Percentiles rank a stretch among this genome's conserved stretches.
phyloP scores from a whole-genome alignment of 1,140 invertebrate species.

The Drosophila ironensis region DNA sequence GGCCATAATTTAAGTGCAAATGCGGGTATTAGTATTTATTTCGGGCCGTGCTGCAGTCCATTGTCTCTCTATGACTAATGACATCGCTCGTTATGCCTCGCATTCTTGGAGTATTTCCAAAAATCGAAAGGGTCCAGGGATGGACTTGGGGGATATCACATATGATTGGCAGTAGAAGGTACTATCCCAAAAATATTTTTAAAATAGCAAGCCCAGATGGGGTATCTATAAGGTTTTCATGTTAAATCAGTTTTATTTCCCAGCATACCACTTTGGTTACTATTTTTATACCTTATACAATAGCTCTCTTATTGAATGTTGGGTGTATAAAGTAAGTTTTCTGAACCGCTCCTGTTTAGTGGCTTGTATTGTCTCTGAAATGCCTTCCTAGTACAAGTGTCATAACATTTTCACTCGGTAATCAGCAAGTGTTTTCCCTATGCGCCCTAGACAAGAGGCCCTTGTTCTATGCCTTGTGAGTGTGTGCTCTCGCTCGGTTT shows the following conservation, averaged over 20 bases:
- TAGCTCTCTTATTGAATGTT: background rate
- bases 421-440: slow-evolving; percentile 41
- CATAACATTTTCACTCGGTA: slow-evolving; percentile 70
- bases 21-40: slow-evolving; percentile 50
- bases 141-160: too few relatives aligned
- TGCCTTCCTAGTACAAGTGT: slow-evolving; percentile 61
- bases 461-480: too few relatives aligned
- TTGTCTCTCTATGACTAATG: slow-evolving; percentile 77
- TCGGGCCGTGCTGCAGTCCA: slow-evolving; percentile 45
- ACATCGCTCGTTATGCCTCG: slow-evolving; percentile 77
- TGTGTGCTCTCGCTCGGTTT: background rate
- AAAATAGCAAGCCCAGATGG: too few relatives aligned
- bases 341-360: slow-evolving; percentile 39
- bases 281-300: background rate
- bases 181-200: too few relatives aligned
- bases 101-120: slow-evolving; percentile 78
- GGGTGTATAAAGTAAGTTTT: background rate
- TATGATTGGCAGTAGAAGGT: too few relatives aligned
- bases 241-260: too few relatives aligned
- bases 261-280: background rate
- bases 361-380: slow-evolving; percentile 29
- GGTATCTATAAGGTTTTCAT: too few relatives aligned
- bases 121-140: slow-evolving; percentile 7
- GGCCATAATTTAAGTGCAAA: slow-evolving; percentile 41
- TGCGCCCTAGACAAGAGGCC: slow-evolving; percentile 14